Conservation (phyloP, 2,113 vertebrate species). For the Tinamus guttatus region DNA sequence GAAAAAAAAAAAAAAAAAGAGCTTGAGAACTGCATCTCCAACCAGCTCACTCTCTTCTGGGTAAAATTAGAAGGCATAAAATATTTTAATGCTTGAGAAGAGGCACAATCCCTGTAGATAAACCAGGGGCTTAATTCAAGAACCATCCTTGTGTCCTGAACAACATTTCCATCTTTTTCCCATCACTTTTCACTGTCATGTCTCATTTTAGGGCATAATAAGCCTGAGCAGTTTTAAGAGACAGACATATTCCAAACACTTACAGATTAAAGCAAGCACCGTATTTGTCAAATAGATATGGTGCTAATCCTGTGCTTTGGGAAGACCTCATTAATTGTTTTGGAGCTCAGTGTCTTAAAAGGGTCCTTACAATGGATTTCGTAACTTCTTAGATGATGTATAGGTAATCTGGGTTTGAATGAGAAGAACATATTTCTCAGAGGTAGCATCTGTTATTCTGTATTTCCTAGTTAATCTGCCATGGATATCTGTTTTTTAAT, state of each 20-base stretch:
- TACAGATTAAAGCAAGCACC: background rate
- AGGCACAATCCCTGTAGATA: background rate
- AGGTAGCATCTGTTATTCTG: background rate
- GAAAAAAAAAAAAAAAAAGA: background rate
- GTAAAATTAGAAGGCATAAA: background rate
- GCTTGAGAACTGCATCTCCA: background rate
- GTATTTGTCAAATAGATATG: background rate
- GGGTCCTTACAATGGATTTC: background rate
- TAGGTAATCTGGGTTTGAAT: background rate
- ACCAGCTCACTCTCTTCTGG: rapidly evolving
- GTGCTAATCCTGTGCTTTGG: background rate
- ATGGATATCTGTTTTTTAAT: background rate
- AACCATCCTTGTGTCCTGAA: background rate
- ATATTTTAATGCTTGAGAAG: background rate
- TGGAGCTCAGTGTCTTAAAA: background rate
- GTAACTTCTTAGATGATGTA: background rate
- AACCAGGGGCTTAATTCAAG: background rate
- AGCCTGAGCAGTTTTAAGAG: background rate
- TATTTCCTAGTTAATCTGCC: background rate
- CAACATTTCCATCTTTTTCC: background rate
- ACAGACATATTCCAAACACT: background rate
- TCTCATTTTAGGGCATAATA: background rate
- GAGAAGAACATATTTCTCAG: background rate
- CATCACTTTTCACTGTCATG: background rate
- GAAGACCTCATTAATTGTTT: background rate